A percentile compares a stretch with the other conserved stretches of the same genome.
These are phyloP conservation scores for Gryllus bimaculatus DNA, from an alignment of 1,140 invertebrate species.

Conservation along the genomic window DNA sequence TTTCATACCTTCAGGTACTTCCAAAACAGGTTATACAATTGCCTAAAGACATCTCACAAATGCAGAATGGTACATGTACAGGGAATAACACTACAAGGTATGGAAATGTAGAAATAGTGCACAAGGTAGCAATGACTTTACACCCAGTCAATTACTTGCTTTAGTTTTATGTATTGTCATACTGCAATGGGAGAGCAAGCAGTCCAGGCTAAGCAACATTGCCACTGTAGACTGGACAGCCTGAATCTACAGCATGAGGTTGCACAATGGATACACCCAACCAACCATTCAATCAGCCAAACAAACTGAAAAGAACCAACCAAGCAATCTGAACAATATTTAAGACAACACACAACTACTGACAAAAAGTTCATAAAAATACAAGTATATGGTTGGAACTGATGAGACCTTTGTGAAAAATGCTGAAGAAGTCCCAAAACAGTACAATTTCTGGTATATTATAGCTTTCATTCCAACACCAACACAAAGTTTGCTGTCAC, in stretches of 20 bases:
- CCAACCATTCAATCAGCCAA: slow-evolving; percentile 28
- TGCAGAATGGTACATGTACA: background rate
- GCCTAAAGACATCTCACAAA: no score
- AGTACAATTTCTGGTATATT: slow-evolving; percentile 26
- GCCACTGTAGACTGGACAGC: slow-evolving; percentile 8
- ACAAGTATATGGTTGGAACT: slow-evolving; percentile 27
- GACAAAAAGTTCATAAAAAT: slow-evolving; percentile 33
- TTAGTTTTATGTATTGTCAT: slow-evolving; percentile 17
- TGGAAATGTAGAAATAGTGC: background rate
- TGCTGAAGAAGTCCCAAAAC: slow-evolving; percentile 24
- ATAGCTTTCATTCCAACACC: slow-evolving; percentile 34
- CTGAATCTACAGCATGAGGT: slow-evolving; percentile 24
- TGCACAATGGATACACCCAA: slow-evolving; percentile 29
- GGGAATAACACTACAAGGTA: background rate
- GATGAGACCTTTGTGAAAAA: slow-evolving; percentile 27
- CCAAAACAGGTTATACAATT: no score
- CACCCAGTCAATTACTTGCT: background rate
- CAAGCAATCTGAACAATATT: slow-evolving; percentile 29
- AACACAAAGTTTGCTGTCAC: slow-evolving; percentile 19
- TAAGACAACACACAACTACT: slow-evolving; percentile 31
- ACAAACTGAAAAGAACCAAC: slow-evolving; percentile 23
- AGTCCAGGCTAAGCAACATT: slow-evolving; percentile 1
- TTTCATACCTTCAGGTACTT: no score
- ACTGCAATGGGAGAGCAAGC: slow-evolving; percentile 15
- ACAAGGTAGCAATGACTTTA: background rate